phyloP scores from a whole-genome alignment of 2,797 vertebrate genomes.

The Schizopygopsis malacanthus region DNA sequence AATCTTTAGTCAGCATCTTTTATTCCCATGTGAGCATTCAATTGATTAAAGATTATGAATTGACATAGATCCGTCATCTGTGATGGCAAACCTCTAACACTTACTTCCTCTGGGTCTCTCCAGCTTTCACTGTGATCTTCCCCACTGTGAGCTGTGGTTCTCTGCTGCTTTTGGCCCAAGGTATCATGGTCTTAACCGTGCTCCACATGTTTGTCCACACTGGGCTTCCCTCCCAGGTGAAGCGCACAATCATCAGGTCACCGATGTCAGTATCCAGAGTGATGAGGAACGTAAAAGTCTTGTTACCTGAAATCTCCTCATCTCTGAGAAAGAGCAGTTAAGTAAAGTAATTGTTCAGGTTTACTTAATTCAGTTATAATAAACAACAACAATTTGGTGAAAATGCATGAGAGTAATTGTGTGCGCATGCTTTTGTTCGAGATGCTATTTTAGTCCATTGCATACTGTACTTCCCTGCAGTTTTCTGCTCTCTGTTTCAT shows the following conservation, averaged over 20 bases:
- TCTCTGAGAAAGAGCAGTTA: constrained; percentile 69
- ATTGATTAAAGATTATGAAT: not conserved
- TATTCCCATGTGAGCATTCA: not conserved
- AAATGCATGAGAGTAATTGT: not conserved
- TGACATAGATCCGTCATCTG: not conserved
- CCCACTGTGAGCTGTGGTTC: constrained; percentile 81
- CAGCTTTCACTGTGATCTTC: constrained; percentile 85
- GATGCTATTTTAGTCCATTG: constrained; percentile 18
- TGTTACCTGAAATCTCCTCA: constrained; percentile 83
- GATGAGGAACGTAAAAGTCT: constrained; percentile 89
- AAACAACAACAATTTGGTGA: not conserved
- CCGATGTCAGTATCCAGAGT: constrained; percentile 89
- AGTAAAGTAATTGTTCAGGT: not conserved
- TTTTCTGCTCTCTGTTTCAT: constrained; percentile 9
- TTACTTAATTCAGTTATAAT: not conserved
- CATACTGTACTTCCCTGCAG: not conserved
- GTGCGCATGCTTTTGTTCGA: not conserved
- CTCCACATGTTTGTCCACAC: constrained; percentile 89
- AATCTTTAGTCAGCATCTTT: not conserved
- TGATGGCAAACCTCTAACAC: constrained; percentile 42
- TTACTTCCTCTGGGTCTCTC: constrained; percentile 91
- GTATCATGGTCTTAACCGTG: constrained; percentile 85
- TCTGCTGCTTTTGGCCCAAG: constrained; percentile 74
- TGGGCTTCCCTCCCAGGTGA: constrained; percentile 85
- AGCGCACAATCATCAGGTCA: constrained; percentile 84